A percentile compares a stretch with the other conserved stretches of the same genome.
These are phyloP conservation scores for Microcebus lehilahytsara DNA, from an alignment of 2,113 vertebrate genomes.

Conservation along the genomic window DNA sequence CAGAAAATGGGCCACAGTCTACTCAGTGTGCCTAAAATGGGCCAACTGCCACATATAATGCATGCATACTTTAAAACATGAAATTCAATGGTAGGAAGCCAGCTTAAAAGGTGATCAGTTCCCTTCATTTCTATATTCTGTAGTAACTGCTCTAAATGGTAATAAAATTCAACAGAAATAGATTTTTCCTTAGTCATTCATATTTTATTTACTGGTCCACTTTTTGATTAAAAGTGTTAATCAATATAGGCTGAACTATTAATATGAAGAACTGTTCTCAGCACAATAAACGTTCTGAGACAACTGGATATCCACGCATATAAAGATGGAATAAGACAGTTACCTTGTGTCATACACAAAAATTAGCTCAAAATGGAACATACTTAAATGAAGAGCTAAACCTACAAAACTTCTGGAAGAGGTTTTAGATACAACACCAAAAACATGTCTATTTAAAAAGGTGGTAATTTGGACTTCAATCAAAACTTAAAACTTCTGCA, in stretches of 20 bases:
- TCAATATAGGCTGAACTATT: neutral
- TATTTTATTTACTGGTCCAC: neutral
- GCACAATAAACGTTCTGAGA: neutral
- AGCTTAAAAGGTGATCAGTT: neutral
- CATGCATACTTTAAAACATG: neutral
- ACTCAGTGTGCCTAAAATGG: neutral
- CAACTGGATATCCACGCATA: neutral
- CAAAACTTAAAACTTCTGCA: neutral
- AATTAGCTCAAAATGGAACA: neutral
- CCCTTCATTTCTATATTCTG: neutral
- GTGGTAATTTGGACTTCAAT: neutral
- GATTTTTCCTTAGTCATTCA: neutral
- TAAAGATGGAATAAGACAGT: neutral
- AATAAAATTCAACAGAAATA: conserved; percentile 17
- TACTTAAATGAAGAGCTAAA: neutral
- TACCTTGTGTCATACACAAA: neutral
- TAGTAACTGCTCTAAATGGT: neutral
- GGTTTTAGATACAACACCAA: neutral
- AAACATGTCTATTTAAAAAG: neutral
- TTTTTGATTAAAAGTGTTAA: neutral
- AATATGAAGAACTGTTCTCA: neutral
- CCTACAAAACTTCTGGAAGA: neutral
- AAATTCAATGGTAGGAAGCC: neutral
- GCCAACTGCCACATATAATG: neutral
- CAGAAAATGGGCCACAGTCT: neutral